Conservation (phyloP, 2,113 vertebrate genomes). For the Dromiciops gliroides region DNA sequence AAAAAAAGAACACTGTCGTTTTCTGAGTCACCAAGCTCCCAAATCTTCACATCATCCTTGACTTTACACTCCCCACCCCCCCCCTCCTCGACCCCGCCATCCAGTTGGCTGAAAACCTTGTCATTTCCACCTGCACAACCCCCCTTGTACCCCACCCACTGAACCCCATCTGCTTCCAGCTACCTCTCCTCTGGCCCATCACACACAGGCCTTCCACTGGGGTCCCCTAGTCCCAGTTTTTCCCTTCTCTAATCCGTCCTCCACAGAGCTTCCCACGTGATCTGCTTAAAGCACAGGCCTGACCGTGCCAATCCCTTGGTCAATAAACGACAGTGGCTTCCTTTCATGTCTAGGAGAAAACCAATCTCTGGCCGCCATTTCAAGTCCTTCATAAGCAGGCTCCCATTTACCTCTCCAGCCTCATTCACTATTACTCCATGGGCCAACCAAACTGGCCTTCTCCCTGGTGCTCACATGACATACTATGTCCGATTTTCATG, state of each 20-base stretch:
- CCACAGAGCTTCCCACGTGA: background rate
- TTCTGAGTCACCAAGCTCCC: background rate
- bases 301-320: background rate
- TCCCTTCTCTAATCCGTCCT: background rate
- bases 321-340: background rate
- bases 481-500: background rate
- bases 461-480: background rate
- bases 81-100: background rate
- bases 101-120: background rate
- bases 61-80: background rate
- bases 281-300: background rate
- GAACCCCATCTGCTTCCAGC: background rate
- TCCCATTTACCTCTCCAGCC: background rate
- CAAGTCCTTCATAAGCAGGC: background rate
- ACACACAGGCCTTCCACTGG: background rate
- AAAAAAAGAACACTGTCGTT: background rate
- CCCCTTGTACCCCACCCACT: too few species aligned
- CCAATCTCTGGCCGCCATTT: background rate
- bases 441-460: background rate
- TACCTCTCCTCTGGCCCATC: background rate
- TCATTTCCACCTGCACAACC: background rate
- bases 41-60: background rate
- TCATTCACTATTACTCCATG: background rate
- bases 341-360: background rate
- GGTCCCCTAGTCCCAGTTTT: too few species aligned